Evolutionary conservation across 2,113 vertebrate genomes (phyloP).

Genomic region (Trichechus manatus): DNA sequence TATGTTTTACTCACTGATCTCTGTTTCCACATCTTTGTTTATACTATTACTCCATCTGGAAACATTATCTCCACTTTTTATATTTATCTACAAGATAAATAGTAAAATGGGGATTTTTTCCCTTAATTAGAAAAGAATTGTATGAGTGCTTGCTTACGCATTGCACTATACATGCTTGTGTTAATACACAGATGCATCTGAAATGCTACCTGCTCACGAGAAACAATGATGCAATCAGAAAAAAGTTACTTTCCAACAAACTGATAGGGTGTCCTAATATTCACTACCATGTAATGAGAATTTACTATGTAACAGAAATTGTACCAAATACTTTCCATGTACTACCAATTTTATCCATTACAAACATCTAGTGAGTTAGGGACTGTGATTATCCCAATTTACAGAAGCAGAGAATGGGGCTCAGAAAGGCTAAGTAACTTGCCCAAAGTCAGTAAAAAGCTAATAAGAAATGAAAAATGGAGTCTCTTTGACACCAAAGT

Average conservation of each 20-base stretch:
- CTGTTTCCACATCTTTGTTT: neutral
- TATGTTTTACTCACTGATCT: neutral
- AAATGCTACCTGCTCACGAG: neutral
- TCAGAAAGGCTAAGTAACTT: neutral
- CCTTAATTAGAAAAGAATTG: neutral
- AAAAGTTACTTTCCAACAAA: neutral
- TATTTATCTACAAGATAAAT: slow-evolving; percentile 7
- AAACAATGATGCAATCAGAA: neutral
- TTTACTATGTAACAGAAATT: neutral
- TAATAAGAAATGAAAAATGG: neutral
- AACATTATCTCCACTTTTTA: neutral
- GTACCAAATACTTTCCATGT: neutral
- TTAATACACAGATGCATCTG: neutral
- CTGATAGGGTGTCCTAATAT: neutral
- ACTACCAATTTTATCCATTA: neutral
- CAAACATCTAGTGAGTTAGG: neutral
- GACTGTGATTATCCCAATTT: neutral
- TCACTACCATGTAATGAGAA: neutral
- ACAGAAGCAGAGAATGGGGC: neutral
- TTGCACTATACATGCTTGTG: accelerated
- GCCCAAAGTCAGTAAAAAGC: neutral
- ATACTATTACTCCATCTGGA: neutral
- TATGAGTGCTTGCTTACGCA: accelerated
- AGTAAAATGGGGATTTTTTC: neutral
- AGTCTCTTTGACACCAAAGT: neutral